Conservation (phyloP, 2,797 vertebrate species). For the Craterocephalus amniculus region DNA sequence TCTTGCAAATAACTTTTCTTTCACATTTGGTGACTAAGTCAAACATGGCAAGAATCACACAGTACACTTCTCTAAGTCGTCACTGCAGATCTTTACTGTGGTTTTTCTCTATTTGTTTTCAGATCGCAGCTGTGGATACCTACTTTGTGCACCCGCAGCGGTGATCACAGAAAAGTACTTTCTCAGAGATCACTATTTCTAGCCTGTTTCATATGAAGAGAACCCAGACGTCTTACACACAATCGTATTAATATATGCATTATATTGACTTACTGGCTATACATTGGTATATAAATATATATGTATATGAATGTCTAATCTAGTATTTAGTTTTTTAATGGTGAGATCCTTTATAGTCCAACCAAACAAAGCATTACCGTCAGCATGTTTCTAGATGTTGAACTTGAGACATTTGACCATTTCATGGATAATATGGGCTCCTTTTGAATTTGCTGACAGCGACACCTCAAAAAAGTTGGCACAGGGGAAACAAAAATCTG, state of each 20-base stretch:
- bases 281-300: no score
- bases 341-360: not conserved
- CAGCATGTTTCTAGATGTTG: no score
- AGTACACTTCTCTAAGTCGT: not conserved
- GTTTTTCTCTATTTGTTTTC: slow-evolving; percentile 33
- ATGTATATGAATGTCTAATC: no score
- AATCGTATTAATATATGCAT: no score
- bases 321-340: not conserved
- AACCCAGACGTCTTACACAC: not conserved
- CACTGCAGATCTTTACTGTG: not conserved
- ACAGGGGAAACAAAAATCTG: not conserved
- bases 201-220: not conserved
- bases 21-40: slow-evolving; percentile 5
- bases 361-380: not conserved
- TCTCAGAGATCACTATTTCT: slow-evolving; percentile 8
- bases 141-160: slow-evolving; percentile 35
- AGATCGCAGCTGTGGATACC: slow-evolving; percentile 42
- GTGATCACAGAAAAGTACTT: slow-evolving; percentile 21
- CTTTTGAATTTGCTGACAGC: no score
- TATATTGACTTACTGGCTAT: no score
- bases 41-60: not conserved
- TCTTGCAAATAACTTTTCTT: slow-evolving; percentile 25
- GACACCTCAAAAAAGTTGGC: not conserved
- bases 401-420: no score
- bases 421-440: no score